Percentiles rank a stretch among this genome's conserved stretches.
Evolutionary conservation across 1,140 invertebrate species (phyloP).

Genomic region (Drosophila arizonae): DNA sequence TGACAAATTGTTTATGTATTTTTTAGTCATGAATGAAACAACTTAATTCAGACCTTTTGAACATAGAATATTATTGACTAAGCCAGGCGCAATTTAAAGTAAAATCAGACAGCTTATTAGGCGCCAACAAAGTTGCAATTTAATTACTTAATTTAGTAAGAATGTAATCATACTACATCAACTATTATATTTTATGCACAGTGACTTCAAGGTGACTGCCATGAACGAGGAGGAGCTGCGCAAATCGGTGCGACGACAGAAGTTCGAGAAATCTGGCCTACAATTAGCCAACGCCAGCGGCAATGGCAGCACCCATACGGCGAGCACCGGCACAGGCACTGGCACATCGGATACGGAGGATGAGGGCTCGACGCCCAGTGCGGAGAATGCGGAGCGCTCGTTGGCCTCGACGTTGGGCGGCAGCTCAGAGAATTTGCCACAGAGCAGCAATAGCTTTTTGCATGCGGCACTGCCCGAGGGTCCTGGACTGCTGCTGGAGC

Average conservation of each 20-base stretch:
- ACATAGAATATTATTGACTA: no score
- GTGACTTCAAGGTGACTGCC: constrained; percentile 93
- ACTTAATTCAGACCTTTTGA: no score
- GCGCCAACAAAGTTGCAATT: no score
- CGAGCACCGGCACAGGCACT: constrained; percentile 87
- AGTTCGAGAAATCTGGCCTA: constrained; percentile 85
- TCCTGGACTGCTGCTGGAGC: constrained; percentile 71
- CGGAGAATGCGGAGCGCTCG: constrained; percentile 87
- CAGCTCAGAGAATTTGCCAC: constrained; percentile 78
- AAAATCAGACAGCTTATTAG: no score
- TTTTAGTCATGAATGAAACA: no score
- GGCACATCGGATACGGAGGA: constrained; percentile 92
- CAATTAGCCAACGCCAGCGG: constrained; percentile 77
- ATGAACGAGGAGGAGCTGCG: constrained; percentile 93
- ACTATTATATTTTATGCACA: constrained; percentile 64
- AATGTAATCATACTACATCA: neutral
- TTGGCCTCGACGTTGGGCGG: constrained; percentile 81
- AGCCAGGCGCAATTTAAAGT: no score
- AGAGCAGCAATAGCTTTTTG: constrained; percentile 70
- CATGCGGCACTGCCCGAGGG: constrained; percentile 80
- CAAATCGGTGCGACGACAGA: constrained; percentile 89
- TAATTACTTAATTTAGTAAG: no score
- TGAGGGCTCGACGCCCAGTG: constrained; percentile 89
- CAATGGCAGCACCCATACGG: constrained; percentile 81
- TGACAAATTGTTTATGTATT: no score